Evolutionary conservation across 2,113 vertebrate species (phyloP), one percentile per base, ranked within the genome.

Genomic region (Thinocorus orbignyianus): DNA sequence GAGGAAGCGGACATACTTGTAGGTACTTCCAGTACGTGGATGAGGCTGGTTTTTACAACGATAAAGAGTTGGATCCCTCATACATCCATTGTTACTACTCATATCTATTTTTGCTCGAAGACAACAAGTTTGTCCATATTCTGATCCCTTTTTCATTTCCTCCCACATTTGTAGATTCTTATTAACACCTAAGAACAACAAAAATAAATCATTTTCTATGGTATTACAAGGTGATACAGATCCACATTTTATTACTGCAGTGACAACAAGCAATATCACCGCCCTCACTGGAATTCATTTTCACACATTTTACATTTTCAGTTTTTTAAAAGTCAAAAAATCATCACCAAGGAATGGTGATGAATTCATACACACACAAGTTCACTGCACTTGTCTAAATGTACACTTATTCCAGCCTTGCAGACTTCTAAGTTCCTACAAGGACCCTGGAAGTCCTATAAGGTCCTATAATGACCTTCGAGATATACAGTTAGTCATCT

Each of bases 61-160:
- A 98, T 99, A 99, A 52, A 99, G 98, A 7, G 99, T 99, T 64
- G 99, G 99, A 96, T 99, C 99, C 86, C 99, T 98, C 98, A 99
- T 92, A 93, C 99, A 99, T 66, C 99, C 99, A 33, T 99, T 99
- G 98, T 99, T 99, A 97, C 99, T 99, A 95, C 25, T 98, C 99
- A 99, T 99, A 98, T 99, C 99, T 41, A 99, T 99, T 98, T 99
- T 99, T 52, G 99, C 99, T 93, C 99, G 98, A 97, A 99, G 98
- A 95, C 99, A 99, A 97, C 99, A 99, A 1, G 98, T 98, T 97
- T 99, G 99, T 55, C 99, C 99, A 1, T 73, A 98, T 69, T 97
- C 98, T 54, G 98, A 98, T 72, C 99, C 99, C 28, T 98, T 98
- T 97, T 99, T 99, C 99, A 99, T 99, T 97, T 99, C 99, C 44